Percentiles rank a stretch among this genome's conserved stretches.
phyloP scores from a whole-genome alignment of 2,113 vertebrate species.

The Microtus ochrogaster region DNA sequence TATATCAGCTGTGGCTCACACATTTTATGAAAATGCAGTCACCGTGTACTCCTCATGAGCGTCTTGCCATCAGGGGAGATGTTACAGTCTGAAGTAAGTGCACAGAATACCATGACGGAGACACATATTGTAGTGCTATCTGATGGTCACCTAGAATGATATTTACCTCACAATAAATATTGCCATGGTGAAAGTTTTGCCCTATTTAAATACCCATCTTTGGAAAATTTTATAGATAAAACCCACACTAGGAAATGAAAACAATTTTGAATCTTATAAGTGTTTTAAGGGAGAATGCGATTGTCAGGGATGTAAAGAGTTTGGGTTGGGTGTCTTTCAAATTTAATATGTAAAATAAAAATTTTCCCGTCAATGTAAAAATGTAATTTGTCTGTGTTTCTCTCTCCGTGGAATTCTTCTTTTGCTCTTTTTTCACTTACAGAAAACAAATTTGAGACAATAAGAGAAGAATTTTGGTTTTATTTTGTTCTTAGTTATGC shows the following conservation, averaged over 20 bases:
- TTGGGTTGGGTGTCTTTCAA: not conserved
- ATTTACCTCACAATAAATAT: constrained; percentile 8
- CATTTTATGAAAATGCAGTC: constrained; percentile 18
- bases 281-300: not conserved
- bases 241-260: not conserved
- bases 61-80: not conserved
- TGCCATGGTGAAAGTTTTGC: constrained; percentile 25
- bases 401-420: not conserved
- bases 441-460: not conserved
- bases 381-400: not conserved
- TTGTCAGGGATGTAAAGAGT: not conserved
- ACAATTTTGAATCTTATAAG: not conserved
- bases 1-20: not conserved
- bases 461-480: not conserved
- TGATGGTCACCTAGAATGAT: not conserved
- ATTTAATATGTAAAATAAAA: constrained; percentile 57
- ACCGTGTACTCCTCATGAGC: not conserved
- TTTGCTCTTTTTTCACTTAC: not conserved
- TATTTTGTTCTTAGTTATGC: not conserved
- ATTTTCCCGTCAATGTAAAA: not conserved
- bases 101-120: not conserved
- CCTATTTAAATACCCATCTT: not conserved
- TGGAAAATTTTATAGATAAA: not conserved
- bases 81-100: not conserved
- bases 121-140: not conserved